Evolutionary conservation across 2,113 vertebrate species (phyloP).

Genomic region (Forbesichthys papilliferus): DNA sequence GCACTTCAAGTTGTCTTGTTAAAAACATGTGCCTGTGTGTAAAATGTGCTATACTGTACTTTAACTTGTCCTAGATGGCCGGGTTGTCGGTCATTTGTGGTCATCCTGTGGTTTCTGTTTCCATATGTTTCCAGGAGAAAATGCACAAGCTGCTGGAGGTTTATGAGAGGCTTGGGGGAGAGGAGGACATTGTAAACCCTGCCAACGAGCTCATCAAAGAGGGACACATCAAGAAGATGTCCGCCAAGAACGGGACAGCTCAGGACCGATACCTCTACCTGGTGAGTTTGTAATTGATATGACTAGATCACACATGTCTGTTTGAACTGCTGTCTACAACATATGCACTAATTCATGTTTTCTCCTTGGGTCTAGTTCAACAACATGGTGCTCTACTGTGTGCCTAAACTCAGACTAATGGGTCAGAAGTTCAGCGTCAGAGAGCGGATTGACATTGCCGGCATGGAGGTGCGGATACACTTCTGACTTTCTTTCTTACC

Average conservation of each 20-base stretch:
- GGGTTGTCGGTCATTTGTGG: not conserved
- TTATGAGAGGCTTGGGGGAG: conserved; percentile 90
- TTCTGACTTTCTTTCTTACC: not conserved
- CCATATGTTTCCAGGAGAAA: conserved; percentile 83
- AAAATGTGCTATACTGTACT: too few relatives aligned
- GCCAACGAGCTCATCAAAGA: conserved; percentile 98
- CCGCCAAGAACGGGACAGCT: conserved; percentile 91
- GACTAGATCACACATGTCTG: not conserved
- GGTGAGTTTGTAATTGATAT: conserved; percentile 74
- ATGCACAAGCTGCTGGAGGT: conserved; percentile 97
- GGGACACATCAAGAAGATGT: conserved; percentile 95
- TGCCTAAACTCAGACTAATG: conserved; percentile 92
- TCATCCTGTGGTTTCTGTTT: not conserved
- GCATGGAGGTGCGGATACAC: conserved; percentile 84
- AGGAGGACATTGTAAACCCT: conserved; percentile 96
- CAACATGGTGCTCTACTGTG: conserved; percentile 96
- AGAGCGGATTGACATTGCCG: conserved; percentile 93
- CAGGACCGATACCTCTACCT: conserved; percentile 95
- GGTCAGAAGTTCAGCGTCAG: conserved; percentile 98
- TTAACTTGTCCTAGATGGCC: too few relatives aligned
- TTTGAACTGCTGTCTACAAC: not conserved
- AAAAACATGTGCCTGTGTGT: too few relatives aligned
- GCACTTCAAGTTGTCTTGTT: too few relatives aligned
- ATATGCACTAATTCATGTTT: not conserved
- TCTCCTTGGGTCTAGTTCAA: conserved; percentile 82